Evolutionary conservation across 2,888 invertebrate species (phyloP).

Genomic region (Nowickia ferox): DNA sequence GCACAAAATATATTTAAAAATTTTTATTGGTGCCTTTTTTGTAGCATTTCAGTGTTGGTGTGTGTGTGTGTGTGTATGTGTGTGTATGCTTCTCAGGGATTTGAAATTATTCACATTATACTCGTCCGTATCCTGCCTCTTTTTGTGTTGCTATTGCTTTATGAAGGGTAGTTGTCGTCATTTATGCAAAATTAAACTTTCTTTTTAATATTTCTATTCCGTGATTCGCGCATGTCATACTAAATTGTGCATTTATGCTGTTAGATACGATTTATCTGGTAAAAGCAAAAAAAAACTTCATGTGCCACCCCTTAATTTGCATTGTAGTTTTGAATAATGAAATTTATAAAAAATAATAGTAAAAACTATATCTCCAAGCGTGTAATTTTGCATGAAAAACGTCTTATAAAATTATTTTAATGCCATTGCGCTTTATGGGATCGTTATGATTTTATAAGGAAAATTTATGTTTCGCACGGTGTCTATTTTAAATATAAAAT

Average conservation of each 20-base stretch:
- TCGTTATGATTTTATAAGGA: background rate
- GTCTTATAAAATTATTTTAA: constrained; percentile 25
- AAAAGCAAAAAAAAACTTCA: constrained; percentile 15
- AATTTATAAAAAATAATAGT: background rate
- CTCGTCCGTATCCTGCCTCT: background rate
- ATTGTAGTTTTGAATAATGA: constrained; percentile 30
- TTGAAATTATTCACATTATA: constrained; percentile 42
- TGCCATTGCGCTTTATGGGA: constrained; percentile 48
- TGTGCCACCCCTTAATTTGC: constrained; percentile 66
- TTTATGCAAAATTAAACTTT: constrained; percentile 60
- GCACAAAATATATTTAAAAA: constrained; percentile 53
- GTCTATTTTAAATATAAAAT: background rate
- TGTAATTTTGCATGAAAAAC: constrained; percentile 60
- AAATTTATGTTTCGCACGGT: background rate
- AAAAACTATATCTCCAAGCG: background rate
- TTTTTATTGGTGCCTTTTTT: background rate
- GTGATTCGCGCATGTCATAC: constrained; percentile 67
- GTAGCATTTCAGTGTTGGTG: background rate
- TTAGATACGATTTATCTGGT: constrained; percentile 39
- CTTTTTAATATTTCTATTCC: constrained; percentile 39
- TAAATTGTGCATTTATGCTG: constrained; percentile 42
- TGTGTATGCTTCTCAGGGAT: constrained; percentile 7
- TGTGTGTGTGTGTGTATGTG: background rate
- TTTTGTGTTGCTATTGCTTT: constrained; percentile 12
- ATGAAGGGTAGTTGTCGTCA: constrained; percentile 56